Evolutionary conservation across 2,113 vertebrate genomes (phyloP).

Genomic region (Triplophysa dalaica): DNA sequence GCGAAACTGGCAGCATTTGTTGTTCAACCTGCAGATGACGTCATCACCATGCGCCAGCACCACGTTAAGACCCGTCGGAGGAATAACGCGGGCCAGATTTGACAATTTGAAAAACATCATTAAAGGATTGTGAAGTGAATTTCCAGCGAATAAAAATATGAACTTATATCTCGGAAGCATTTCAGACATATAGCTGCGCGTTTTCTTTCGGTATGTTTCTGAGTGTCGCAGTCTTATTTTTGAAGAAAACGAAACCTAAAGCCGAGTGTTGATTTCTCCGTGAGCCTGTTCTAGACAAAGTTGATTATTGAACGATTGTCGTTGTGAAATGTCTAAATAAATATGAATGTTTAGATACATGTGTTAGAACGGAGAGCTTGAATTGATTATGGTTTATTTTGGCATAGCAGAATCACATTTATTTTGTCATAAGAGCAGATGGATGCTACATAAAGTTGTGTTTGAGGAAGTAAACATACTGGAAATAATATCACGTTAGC

Average conservation of each 20-base stretch:
- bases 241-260: slow-evolving; percentile 46
- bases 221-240: background rate
- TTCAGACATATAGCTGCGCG: background rate
- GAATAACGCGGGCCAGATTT: slow-evolving; percentile 62
- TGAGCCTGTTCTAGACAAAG: background rate
- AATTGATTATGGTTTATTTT: no score
- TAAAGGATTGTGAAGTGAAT: background rate
- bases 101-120: slow-evolving; percentile 47
- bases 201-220: slow-evolving; percentile 13
- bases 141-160: background rate
- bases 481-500: no score
- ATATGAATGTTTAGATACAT: background rate
- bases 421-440: no score
- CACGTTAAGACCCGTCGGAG: slow-evolving; percentile 58
- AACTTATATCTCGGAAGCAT: background rate
- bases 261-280: background rate
- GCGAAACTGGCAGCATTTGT: slow-evolving; percentile 22
- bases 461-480: no score
- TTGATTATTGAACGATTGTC: background rate
- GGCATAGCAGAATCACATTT: no score
- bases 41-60: slow-evolving; percentile 50
- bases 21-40: background rate
- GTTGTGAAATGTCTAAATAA: background rate
- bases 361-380: background rate
- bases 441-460: no score